Evolutionary conservation across 2,888 invertebrate species (phyloP).

Genomic region (Trissonchulus latispiculum): DNA sequence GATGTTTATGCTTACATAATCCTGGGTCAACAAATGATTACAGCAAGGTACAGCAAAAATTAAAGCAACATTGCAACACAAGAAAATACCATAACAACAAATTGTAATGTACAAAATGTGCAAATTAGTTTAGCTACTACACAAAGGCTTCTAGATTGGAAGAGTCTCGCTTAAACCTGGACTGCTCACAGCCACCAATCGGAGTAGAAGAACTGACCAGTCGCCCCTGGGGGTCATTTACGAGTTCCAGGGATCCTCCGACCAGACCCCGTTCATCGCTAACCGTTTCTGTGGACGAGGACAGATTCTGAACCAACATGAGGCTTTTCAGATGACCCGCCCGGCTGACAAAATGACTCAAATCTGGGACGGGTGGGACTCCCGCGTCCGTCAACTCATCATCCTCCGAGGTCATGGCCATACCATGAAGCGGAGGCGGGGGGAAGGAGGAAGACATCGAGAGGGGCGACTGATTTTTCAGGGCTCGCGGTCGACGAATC

Average conservation of each 20-base stretch:
- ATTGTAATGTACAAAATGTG: background rate
- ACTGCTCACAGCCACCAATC: too few relatives aligned
- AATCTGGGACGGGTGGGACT: conserved; percentile 6
- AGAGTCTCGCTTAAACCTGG: too few relatives aligned
- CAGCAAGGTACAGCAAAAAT: too few relatives aligned
- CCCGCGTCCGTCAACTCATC: conserved; percentile 1
- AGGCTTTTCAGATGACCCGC: background rate
- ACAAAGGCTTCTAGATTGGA: conserved; percentile 15
- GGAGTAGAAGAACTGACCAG: too few relatives aligned
- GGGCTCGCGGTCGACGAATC: conserved; percentile 9
- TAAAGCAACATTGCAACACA: too few relatives aligned
- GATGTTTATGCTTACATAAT: too few relatives aligned
- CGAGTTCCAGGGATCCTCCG: too few relatives aligned
- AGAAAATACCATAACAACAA: background rate
- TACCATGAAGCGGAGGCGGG: background rate
- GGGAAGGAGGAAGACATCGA: background rate
- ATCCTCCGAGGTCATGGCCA: background rate
- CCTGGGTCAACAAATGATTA: too few relatives aligned
- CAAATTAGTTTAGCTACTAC: conserved; percentile 11
- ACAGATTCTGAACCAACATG: background rate
- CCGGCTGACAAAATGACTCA: conserved; percentile 10
- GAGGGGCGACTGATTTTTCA: too few relatives aligned
- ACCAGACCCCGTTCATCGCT: too few relatives aligned
- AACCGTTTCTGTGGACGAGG: conserved; percentile 7
- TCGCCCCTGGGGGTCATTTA: too few relatives aligned